phyloP scores from a whole-genome alignment of 2,797 vertebrate species.

The Leptoclinus maculatus region DNA sequence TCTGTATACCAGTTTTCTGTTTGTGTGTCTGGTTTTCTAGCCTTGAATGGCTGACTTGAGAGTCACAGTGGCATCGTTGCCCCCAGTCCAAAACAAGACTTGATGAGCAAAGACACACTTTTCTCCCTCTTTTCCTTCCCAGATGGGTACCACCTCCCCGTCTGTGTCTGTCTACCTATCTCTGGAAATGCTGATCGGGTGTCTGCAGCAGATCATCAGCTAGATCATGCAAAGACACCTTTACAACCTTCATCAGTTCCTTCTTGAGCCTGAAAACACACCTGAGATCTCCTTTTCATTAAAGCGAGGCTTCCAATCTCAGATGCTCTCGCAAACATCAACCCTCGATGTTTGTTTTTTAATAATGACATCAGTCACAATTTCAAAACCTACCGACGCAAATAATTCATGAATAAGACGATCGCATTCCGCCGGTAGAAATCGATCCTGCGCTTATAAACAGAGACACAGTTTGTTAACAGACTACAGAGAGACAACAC shows the following conservation, averaged over 20 bases:
- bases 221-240: slow-evolving; percentile 35
- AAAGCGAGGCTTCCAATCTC: neutral
- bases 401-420: too few relatives aligned
- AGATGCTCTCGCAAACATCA: neutral
- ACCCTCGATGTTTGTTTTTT: slow-evolving; percentile 22
- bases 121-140: slow-evolving; percentile 56
- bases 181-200: slow-evolving; percentile 34
- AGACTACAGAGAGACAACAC: too few relatives aligned
- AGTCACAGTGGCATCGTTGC: slow-evolving; percentile 75
- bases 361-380: too few relatives aligned
- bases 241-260: slow-evolving; percentile 8
- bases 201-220: slow-evolving; percentile 25
- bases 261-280: slow-evolving; percentile 25
- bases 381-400: too few relatives aligned
- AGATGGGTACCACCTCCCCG: slow-evolving; percentile 28
- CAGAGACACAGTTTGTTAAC: too few relatives aligned
- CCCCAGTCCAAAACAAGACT: slow-evolving; percentile 81
- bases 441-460: too few relatives aligned
- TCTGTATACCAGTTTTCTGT: slow-evolving; percentile 53
- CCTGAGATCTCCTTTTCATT: slow-evolving; percentile 24
- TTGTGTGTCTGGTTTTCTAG: slow-evolving; percentile 66
- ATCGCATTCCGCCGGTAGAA: too few relatives aligned
- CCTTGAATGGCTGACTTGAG: slow-evolving; percentile 69
- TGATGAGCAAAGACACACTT: slow-evolving; percentile 70
- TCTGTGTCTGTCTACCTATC: slow-evolving; percentile 41